These are phyloP conservation scores for Odobenus rosmarus DNA, from an alignment of 2,113 vertebrate genomes.

Conservation along the genomic window DNA sequence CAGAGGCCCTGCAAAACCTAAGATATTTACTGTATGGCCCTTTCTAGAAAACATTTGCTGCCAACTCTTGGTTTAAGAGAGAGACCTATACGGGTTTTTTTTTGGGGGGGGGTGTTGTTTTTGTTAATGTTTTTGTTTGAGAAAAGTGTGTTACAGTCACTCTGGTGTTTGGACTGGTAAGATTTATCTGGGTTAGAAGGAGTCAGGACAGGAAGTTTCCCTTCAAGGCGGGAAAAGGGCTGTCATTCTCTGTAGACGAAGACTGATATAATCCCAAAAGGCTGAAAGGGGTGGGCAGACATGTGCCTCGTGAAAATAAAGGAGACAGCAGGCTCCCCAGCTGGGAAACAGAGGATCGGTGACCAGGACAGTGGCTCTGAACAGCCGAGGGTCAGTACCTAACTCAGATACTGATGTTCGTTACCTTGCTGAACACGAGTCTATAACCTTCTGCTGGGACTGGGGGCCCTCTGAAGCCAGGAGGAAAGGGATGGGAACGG, in stretches of 20 bases:
- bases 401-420: neutral
- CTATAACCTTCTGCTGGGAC: neutral
- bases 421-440: neutral
- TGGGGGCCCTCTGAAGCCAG: neutral
- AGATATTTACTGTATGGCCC: neutral
- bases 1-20: neutral
- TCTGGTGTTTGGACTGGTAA: neutral
- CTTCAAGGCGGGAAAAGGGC: neutral
- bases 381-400: neutral
- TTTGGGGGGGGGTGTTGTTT: neutral
- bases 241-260: neutral
- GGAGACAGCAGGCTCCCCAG: neutral
- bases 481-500: rapidly evolving
- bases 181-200: neutral
- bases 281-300: neutral
- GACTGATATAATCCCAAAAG: neutral
- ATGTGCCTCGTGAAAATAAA: neutral
- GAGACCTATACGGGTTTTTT: neutral
- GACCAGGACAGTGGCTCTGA: neutral
- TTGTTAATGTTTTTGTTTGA: neutral
- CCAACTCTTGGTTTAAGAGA: neutral
- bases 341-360: neutral
- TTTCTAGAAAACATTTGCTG: neutral
- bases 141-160: neutral
- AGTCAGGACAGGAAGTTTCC: neutral